Base-by-base conservation (phyloP, 1,140 invertebrate genomes). In the Coptotermes formosanus region DNA sequence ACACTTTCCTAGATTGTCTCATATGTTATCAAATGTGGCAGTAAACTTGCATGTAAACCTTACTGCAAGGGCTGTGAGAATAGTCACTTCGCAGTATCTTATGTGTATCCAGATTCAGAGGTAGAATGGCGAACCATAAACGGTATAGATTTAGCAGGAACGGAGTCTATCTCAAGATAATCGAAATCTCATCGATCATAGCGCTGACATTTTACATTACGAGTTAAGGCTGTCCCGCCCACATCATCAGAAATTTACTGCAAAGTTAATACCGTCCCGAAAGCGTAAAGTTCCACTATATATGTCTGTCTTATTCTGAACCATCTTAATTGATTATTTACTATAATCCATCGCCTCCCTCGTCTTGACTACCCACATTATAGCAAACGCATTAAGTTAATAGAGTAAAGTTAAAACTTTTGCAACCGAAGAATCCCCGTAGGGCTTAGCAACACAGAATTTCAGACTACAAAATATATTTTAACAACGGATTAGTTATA, bases 131-230 rank as follows among this genome's bases (percentile, higher is more conserved):
- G 52, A 30, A 8, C 64, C n/a, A 3, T 75, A n/a, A 75, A 14
- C 64, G 3, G n/a, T 75, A 75, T 75, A 75, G 64, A 75, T 75
- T 75, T 75, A 75, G 25, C n/a, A 30, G 25, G 25, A 75, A 25
- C 64, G 7, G 25, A 8, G n/a, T 12, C 64, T 30, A 75, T 75
- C 64, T 75, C 2, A 2, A 30, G 64, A 75, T 75, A 75, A 75
- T 75, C 64, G 64, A 30, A 30, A 75, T 75, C 25, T 16, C 64
- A 75, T 75, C 64, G n/a, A 75, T 75, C 64, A 75, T 75, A 75
- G 64, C 64, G 25, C 64, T 75, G 64, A 75, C 64, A 75, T 75
- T 75, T 75, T 75, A 75, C 64, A 75, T 75, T 75, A 75, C 64
- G 64, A 25, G 64, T 75, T 75, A 75, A 75, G 25, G 25, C 64